These are phyloP conservation scores for Melitaea cinxia DNA, from an alignment of 1,140 invertebrate genomes.

Conservation along the genomic window DNA sequence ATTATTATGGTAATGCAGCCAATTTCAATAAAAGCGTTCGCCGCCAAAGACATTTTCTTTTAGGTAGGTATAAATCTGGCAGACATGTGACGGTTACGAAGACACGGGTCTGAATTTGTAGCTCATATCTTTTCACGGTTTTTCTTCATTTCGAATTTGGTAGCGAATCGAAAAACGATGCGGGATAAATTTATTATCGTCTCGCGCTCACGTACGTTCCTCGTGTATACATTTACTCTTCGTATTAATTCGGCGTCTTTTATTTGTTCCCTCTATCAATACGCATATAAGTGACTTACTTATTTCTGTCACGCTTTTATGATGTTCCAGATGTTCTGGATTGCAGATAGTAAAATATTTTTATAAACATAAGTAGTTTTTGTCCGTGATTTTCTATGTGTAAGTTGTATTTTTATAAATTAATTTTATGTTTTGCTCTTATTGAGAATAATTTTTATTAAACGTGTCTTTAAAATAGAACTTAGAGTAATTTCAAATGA, in stretches of 20 bases:
- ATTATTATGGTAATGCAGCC: conserved; percentile 77
- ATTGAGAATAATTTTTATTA: no score
- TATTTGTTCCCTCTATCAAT: not conserved
- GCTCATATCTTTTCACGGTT: conserved; percentile 64
- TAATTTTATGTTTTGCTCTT: no score
- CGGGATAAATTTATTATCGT: conserved; percentile 25
- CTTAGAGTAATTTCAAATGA: no score
- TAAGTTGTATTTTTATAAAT: no score
- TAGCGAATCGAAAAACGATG: conserved; percentile 37
- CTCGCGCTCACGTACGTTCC: not conserved
- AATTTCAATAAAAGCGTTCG: conserved; percentile 78
- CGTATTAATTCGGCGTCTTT: not conserved
- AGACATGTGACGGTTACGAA: conserved; percentile 65
- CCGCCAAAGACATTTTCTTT: conserved; percentile 66
- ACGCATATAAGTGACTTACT: no score
- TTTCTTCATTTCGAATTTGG: conserved; percentile 49
- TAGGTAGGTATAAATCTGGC: conserved; percentile 69
- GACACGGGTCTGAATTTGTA: conserved; percentile 70
- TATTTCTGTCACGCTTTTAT: no score
- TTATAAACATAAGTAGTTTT: no score
- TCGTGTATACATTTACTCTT: not conserved
- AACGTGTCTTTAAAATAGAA: no score
- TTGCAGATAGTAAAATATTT: no score
- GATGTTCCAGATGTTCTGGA: no score
- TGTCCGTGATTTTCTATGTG: no score